Base-by-base conservation (phyloP, 1,140 invertebrate genomes). In the Zaprionus lachaisei region DNA sequence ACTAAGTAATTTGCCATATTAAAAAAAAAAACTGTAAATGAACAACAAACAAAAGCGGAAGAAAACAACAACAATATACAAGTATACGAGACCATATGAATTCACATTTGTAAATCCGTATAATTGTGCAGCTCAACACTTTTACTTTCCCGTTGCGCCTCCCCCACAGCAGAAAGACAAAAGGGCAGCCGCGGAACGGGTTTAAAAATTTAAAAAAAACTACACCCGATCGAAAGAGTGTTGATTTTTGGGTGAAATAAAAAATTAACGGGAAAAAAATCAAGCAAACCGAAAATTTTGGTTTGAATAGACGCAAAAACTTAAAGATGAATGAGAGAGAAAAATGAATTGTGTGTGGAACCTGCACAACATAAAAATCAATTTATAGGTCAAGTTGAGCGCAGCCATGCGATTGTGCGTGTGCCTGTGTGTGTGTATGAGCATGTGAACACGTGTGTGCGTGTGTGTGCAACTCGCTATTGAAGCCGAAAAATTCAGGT, bases 321-420 rank as follows among this genome's bases (percentile, higher is more conserved):
- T 61, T 11, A 41, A 75, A 34, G 58, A 20, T 54, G 38, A 78
- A 84, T 63, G 34, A 4, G 51, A 56, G 47, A 64, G 54, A 55
- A 51, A 70, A 68, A 51, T 47, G 41, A 72, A 73, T 77, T 77
- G 41, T 77, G 41, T 77, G 70, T 77, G 74, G 83, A 87, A 73
- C 84, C 84, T 89, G 85, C 81, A 82, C 85, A 89, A 89, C 85
- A 85, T 90, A 38, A 81, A 90, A 89, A 91, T 85, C 85, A 89
- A 89, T 89, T 89, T 89, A 89, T 89, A 89, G 84, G 84, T 89
- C 84, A 89, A 89, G 84, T 89, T 89, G 84, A 86, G 82, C 82
- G 70, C 79, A 79, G 57, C 24, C 65, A 24, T 49, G 22, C 31
- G 34, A 22, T 34, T 24, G 24, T 44, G 26, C 14, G n/a, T 34